A percentile compares a stretch with the other conserved stretches of the same genome.
These are phyloP conservation scores for Dryomyza anilis DNA, from an alignment of 2,888 invertebrate species.

Conservation along the genomic window DNA sequence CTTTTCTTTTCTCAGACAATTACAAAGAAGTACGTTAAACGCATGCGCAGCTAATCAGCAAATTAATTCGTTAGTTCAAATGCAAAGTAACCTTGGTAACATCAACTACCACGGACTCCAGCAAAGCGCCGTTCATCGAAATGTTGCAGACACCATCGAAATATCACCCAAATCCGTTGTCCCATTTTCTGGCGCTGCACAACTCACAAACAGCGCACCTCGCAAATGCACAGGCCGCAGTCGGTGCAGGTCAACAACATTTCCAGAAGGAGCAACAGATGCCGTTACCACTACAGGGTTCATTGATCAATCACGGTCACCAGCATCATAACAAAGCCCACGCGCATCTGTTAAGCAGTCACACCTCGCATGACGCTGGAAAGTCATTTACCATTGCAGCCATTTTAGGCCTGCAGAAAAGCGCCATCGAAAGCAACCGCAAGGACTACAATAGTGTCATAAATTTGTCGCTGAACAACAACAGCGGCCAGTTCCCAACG, in stretches of 20 bases:
- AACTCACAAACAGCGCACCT: slow-evolving; percentile 48
- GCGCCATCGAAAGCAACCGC: slow-evolving; percentile 44
- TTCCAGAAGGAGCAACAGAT: slow-evolving; percentile 42
- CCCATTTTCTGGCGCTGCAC: slow-evolving; percentile 61
- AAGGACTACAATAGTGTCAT: slow-evolving; percentile 60
- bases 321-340: slow-evolving; percentile 23
- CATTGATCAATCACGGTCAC: slow-evolving; percentile 12
- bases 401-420: slow-evolving; percentile 76
- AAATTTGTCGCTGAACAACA: slow-evolving; percentile 54
- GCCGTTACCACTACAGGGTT: slow-evolving; percentile 35
- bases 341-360: slow-evolving; percentile 49
- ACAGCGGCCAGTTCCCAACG: slow-evolving; percentile 18
- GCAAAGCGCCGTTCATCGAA: slow-evolving; percentile 12
- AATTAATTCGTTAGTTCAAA: slow-evolving; percentile 26
- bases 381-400: slow-evolving; percentile 89
- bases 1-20: slow-evolving; percentile 1
- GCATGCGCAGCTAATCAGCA: slow-evolving; percentile 31
- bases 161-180: slow-evolving; percentile 62
- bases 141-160: slow-evolving; percentile 62
- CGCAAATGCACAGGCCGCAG: slow-evolving; percentile 39
- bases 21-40: slow-evolving; percentile 42
- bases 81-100: slow-evolving; percentile 34
- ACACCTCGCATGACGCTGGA: slow-evolving; percentile 62
- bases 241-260: slow-evolving; percentile 50
- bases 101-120: slow-evolving; percentile 31